Base-by-base conservation (phyloP, 1,140 invertebrate species). In the Heterodera schachtii region DNA sequence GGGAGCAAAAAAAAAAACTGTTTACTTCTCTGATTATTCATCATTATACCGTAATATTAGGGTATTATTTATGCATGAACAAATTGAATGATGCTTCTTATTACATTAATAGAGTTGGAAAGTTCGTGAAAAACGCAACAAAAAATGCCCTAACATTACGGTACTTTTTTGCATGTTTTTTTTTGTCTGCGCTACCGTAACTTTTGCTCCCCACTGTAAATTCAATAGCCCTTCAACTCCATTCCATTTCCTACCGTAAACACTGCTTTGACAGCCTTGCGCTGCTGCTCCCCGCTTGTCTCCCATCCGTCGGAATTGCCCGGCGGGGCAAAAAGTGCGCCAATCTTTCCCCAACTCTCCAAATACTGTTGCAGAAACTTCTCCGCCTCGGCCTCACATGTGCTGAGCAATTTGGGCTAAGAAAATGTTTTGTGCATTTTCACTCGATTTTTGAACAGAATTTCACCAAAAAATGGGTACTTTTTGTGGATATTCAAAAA, bases 331-430 rank as follows among this genome's bases (percentile, higher is more conserved):
- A 78, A 78, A 5, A 71, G 69, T 19, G 66, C 77, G 0, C 77
- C 79, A 31, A 60, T 64, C 31, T 66, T 41, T 60, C 31, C 43
- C 69, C 52, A 86, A 84, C 75, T 86, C 19, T 78, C 57, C 31
- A 85, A 74, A 75, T 87, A 85, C 47, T 75, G 41, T n/a, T 76
- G 69, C 67, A 85, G 71, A 41, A 84, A 81, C 19, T 66, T 74
- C 21, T 78, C 85, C 6, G 76, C 86, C 44, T 85, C 85, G 7
- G 43, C 16, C 49, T 85, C 81, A 46, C 81, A 87, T 11, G 81
- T 49, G 44, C 75, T 52, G 21, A 84, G 78, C 73, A 84, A 77
- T 21, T 47, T 21, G n/a, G 82, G 67, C 57, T 57, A 76, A 60
- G n/a, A 80, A 52, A 52, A 52, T 6, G 49, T 52, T 31, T 31